Evolutionary conservation across 2,888 invertebrate species (phyloP).

Genomic region (Oxyscelio sp.): DNA sequence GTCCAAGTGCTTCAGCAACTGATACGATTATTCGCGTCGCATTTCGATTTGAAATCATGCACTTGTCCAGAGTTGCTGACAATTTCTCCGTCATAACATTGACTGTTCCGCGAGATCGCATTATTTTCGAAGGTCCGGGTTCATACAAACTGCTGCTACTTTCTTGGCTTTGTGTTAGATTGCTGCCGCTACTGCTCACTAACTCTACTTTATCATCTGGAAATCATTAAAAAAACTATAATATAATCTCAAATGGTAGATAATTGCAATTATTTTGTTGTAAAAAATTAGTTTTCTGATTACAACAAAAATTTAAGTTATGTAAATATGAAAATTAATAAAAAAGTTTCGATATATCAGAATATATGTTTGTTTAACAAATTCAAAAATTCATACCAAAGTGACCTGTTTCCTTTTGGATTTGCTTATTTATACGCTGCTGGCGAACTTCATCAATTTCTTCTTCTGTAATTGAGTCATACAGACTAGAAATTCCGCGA

Average conservation of each 20-base stretch:
- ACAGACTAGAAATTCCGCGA: neutral
- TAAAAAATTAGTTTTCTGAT: too few species aligned
- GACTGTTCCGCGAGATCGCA: conserved; percentile 53
- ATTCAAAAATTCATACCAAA: too few species aligned
- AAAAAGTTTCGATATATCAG: too few species aligned
- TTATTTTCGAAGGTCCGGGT: conserved; percentile 18
- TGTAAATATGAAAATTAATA: too few species aligned
- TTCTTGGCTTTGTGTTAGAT: conserved; percentile 39
- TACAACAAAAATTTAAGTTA: too few species aligned
- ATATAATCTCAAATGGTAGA: too few species aligned
- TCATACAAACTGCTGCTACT: conserved; percentile 1
- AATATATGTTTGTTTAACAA: too few species aligned
- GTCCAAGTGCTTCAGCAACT: conserved; percentile 56
- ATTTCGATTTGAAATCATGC: conserved; percentile 63
- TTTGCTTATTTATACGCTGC: too few species aligned
- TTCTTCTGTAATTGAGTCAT: neutral
- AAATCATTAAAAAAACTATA: too few species aligned
- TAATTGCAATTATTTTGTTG: too few species aligned
- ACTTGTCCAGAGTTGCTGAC: conserved; percentile 70
- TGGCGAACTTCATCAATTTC: neutral
- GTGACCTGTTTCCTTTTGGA: too few species aligned
- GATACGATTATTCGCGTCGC: conserved; percentile 53
- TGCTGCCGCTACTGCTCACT: neutral
- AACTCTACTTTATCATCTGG: too few species aligned
- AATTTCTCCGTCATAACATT: conserved; percentile 71